Conservation (phyloP, 1,140 invertebrate genomes). For the Leptopilina boulardi region DNA sequence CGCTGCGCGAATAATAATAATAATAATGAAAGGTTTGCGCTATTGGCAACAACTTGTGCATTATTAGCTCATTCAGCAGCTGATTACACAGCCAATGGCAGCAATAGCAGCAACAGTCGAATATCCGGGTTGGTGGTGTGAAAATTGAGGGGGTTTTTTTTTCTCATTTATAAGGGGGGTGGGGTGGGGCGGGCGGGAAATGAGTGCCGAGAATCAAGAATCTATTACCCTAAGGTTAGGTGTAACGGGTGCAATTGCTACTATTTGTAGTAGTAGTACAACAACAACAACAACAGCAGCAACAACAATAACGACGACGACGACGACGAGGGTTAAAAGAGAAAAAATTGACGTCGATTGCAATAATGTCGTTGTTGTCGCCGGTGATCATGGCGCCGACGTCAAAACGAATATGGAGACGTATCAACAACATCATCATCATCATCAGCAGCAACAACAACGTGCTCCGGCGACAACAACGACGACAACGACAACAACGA, state of each 20-base stretch:
- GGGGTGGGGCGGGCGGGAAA: conserved; percentile 43
- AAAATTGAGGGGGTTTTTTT: background rate
- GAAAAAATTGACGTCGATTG: conserved; percentile 48
- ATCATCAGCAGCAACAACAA: no score
- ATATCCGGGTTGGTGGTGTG: background rate
- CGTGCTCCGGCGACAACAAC: conserved; percentile 21
- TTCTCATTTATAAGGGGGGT: conserved; percentile 1
- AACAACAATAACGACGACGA: no score
- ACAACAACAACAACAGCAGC: no score
- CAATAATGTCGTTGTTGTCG: background rate
- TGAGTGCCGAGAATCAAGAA: conserved; percentile 57
- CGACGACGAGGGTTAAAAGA: conserved; percentile 67
- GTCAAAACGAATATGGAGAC: conserved; percentile 25
- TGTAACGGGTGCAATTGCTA: no score
- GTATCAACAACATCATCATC: no score
- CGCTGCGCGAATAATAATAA: conserved; percentile 32
- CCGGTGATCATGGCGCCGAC: conserved; percentile 35
- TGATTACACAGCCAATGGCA: conserved; percentile 66
- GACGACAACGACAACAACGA: no score
- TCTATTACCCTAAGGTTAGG: no score
- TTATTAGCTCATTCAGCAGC: conserved; percentile 54
- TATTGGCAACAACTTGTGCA: conserved; percentile 42
- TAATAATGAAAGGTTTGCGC: conserved; percentile 23
- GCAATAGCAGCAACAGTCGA: conserved; percentile 42
- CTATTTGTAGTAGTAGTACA: no score